Base-by-base conservation (phyloP, 1,140 invertebrate species). In the Centruroides sculpturatus region DNA sequence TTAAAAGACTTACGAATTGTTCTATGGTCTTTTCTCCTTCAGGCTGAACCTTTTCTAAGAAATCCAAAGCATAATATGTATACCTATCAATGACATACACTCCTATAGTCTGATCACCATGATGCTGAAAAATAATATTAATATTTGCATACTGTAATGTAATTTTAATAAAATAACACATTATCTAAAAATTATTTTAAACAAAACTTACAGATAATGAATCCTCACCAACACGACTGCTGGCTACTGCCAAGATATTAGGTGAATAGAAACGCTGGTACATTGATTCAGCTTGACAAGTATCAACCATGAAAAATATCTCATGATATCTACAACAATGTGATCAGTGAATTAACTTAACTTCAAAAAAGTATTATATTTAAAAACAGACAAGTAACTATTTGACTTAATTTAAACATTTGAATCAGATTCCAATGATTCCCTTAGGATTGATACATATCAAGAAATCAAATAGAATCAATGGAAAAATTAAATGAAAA, bases 61-160 rank as follows among this genome's bases (percentile, higher is more conserved):
- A 99, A 68, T 97, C 90, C 49, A 99, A 76, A 3, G 92, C 93
- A 77, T 96, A 96, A 74, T 95, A 99, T 6, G 95, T 98, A 71
- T 97, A 99, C 66, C 97, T 82, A 76, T 99, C 96, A 67, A 99
- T 99, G 65, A 99, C 95, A 72, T 98, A 99, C 3, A 99, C 97
- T 50, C 97, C 97, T 69, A 99, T 97, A 0, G 92, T 86, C 55
- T 91, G 86, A 79, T 99, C 97, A 12, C 98, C 89, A 74, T 99
- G 95, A 79, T 99, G 95, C 89, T 92, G 70, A 51, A 80, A 71
- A 56, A 61, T 64, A 23, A 23, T 2, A 23, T 23, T 23, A 23
- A 23, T 23, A 23, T 23, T 23, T 23, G 23, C 2, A 23, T 23
- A 23, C 23, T 23, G 23, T 23, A 23, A 23, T 23, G 23, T 23